Evolutionary conservation across 1,140 invertebrate genomes (phyloP).

Genomic region (Calycopis cecrops): DNA sequence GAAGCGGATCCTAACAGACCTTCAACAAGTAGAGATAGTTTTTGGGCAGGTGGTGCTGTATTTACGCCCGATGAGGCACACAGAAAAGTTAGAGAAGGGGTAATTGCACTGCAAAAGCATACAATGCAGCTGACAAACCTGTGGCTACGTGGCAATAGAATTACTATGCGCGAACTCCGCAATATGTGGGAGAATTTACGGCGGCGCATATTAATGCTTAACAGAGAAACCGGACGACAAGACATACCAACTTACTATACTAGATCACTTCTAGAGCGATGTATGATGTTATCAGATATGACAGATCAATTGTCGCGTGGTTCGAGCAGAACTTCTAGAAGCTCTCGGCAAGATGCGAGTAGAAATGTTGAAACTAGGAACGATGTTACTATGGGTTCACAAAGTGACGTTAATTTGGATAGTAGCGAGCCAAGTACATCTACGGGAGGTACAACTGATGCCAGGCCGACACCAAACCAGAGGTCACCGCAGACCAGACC

Average conservation of each 20-base stretch:
- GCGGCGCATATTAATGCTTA: conserved; percentile 75
- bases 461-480: conserved; percentile 25
- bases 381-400: conserved; percentile 21
- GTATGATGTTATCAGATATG: conserved; percentile 58
- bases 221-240: conserved; percentile 62
- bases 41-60: conserved; percentile 36
- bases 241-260: conserved; percentile 55
- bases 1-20: conserved; percentile 41
- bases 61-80: conserved; percentile 54
- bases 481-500: conserved; percentile 23
- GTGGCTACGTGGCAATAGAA: conserved; percentile 54
- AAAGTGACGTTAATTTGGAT: conserved; percentile 10
- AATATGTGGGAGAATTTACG: conserved; percentile 80
- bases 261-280: conserved; percentile 56
- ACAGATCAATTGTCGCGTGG: conserved; percentile 37
- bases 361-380: conserved; percentile 20
- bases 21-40: conserved; percentile 53
- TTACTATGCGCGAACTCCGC: conserved; percentile 77
- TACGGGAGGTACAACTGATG: conserved; percentile 30
- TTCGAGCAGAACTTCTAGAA: conserved; percentile 32
- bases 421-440: conserved; percentile 26
- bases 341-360: conserved; percentile 14
- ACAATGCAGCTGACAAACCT: conserved; percentile 52
- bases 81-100: conserved; percentile 56
- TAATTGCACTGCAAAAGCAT: conserved; percentile 57